Percentiles rank a stretch among this genome's conserved stretches.
Evolutionary conservation across 2,113 vertebrate species (phyloP).

Genomic region (Anarhynchus alexandrinus): DNA sequence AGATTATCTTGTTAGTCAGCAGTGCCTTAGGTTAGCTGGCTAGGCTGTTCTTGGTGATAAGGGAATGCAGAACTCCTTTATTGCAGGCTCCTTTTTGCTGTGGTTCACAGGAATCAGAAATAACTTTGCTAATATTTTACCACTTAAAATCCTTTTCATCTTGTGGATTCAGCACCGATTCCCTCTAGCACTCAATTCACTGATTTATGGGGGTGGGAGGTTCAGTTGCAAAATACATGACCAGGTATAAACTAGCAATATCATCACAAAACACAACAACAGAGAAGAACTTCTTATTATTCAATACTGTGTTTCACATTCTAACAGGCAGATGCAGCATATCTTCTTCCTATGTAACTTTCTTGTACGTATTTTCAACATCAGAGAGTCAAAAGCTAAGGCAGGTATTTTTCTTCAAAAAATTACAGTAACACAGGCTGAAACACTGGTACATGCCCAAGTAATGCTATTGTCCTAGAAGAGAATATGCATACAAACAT

Average conservation of each 20-base stretch:
- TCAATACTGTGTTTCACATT: neutral
- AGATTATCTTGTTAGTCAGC: neutral
- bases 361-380: neutral
- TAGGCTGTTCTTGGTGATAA: neutral
- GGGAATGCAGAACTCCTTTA: neutral
- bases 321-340: accelerated
- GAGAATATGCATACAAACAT: neutral
- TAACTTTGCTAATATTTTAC: neutral
- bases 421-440: neutral
- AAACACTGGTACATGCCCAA: neutral
- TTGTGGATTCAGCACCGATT: neutral
- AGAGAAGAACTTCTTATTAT: neutral
- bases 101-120: neutral
- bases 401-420: neutral
- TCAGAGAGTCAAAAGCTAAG: neutral
- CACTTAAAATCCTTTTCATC: neutral
- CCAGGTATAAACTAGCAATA: neutral
- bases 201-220: neutral
- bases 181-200: neutral
- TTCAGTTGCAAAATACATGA: neutral
- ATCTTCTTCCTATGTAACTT: neutral
- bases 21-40: neutral
- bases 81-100: neutral
- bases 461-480: neutral
- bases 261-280: neutral